Evolutionary conservation across 2,797 vertebrate species (phyloP).

Genomic region (Rallus crepitans): DNA sequence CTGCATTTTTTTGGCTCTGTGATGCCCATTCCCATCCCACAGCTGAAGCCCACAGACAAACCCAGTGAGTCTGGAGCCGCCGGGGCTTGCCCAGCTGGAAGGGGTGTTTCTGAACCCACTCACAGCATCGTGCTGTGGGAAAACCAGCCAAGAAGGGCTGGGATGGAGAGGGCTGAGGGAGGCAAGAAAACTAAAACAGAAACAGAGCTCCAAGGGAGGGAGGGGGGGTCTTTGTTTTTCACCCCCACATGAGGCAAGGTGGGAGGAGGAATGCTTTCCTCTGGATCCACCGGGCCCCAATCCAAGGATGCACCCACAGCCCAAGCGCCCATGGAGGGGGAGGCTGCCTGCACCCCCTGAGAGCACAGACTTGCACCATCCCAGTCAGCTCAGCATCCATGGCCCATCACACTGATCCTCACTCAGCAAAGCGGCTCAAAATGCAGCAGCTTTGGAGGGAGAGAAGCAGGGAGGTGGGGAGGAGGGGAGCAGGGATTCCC

Average conservation of each 20-base stretch:
- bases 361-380: neutral
- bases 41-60: neutral
- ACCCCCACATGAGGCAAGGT: neutral
- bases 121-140: neutral
- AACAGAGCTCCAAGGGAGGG: neutral
- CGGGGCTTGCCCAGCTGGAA: conserved; percentile 19
- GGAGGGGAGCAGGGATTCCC: neutral
- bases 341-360: neutral
- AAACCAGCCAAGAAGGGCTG: neutral
- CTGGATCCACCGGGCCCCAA: fast-evolving
- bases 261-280: neutral
- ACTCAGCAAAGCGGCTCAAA: neutral
- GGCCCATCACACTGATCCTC: neutral
- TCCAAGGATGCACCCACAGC: neutral
- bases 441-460: neutral
- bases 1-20: conserved; percentile 9
- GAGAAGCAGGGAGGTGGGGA: neutral
- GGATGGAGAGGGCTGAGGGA: neutral
- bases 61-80: neutral
- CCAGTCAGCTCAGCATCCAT: neutral
- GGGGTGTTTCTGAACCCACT: conserved; percentile 38
- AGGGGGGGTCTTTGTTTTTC: neutral
- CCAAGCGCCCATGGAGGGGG: neutral
- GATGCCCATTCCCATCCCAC: neutral
- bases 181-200: conserved; percentile 31